phyloP scores from a whole-genome alignment of 2,888 invertebrate species.

The Tanypteryx hageni region DNA sequence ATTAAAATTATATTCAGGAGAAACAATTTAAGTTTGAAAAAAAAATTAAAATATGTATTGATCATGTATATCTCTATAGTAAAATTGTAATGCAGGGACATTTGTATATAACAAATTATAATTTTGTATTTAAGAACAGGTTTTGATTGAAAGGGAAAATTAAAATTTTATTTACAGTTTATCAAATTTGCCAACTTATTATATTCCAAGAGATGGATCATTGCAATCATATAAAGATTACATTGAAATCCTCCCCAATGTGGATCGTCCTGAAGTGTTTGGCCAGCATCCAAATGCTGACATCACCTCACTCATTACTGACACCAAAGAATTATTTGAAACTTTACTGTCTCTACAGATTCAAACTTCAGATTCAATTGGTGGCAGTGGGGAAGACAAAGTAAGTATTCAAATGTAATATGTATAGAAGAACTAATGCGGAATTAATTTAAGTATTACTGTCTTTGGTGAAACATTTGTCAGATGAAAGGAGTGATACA shows the following conservation, averaged over 20 bases:
- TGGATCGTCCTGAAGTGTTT: slow-evolving; percentile 91
- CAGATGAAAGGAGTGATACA: no score
- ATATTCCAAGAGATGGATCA: slow-evolving; percentile 89
- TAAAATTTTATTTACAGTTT: slow-evolving; percentile 76
- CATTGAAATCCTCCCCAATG: slow-evolving; percentile 85
- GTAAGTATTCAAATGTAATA: slow-evolving; percentile 73
- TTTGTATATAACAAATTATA: neutral
- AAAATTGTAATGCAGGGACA: no score
- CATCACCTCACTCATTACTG: slow-evolving; percentile 89
- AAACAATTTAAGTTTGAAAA: no score
- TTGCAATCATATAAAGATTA: slow-evolving; percentile 89
- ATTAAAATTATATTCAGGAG: no score
- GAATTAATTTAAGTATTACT: no score
- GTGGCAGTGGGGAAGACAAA: slow-evolving; percentile 84
- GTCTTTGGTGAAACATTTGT: no score
- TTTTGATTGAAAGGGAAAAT: neutral
- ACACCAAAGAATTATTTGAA: slow-evolving; percentile 85
- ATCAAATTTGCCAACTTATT: slow-evolving; percentile 86
- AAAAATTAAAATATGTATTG: no score
- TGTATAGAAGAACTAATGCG: no score
- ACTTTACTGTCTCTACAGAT: slow-evolving; percentile 88
- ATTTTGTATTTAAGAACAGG: neutral
- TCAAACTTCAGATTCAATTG: slow-evolving; percentile 78
- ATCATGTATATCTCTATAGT: no score
- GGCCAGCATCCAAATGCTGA: slow-evolving; percentile 95